Conservation (phyloP, 2,797 vertebrate genomes). For the Xiphophorus birchmanni region DNA sequence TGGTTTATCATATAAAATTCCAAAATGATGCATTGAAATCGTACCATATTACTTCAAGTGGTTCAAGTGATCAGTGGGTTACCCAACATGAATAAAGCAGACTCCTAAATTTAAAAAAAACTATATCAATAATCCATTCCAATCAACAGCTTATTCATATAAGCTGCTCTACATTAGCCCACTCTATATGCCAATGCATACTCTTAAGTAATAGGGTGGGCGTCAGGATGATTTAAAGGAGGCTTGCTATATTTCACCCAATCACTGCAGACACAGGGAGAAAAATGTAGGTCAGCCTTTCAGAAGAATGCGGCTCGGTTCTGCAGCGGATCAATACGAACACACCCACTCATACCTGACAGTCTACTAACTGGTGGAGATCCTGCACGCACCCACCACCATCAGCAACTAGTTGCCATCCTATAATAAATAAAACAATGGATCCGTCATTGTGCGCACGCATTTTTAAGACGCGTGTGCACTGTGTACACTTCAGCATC, state of each 20-base stretch:
- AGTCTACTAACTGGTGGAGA: constrained; percentile 1
- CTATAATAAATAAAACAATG: constrained; percentile 51
- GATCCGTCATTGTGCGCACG: constrained; percentile 15
- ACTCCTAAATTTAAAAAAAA: background rate
- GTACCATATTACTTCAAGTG: constrained; percentile 69
- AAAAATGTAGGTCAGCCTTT: constrained; percentile 74
- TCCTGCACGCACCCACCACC: constrained; percentile 3
- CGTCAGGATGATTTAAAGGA: constrained; percentile 39
- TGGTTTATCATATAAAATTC: background rate
- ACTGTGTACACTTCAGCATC: constrained; percentile 12
- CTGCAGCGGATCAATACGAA: constrained; percentile 65
- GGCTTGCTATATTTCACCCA: constrained; percentile 56
- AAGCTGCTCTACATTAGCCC: constrained; percentile 38
- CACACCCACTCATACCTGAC: constrained; percentile 41
- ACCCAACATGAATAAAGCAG: constrained; percentile 33
- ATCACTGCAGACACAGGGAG: constrained; percentile 49
- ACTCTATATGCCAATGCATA: constrained; percentile 28
- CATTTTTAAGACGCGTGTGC: constrained; percentile 13
- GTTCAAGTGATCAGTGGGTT: constrained; percentile 59
- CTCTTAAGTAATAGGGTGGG: constrained; percentile 45
- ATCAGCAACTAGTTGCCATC: constrained; percentile 48
- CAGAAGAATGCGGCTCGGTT: constrained; percentile 53
- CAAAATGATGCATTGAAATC: background rate
- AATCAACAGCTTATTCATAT: constrained; percentile 6
- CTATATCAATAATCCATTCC: constrained; percentile 5